Base-by-base conservation (phyloP, 2,888 invertebrate genomes). In the Adineta ricciae region DNA sequence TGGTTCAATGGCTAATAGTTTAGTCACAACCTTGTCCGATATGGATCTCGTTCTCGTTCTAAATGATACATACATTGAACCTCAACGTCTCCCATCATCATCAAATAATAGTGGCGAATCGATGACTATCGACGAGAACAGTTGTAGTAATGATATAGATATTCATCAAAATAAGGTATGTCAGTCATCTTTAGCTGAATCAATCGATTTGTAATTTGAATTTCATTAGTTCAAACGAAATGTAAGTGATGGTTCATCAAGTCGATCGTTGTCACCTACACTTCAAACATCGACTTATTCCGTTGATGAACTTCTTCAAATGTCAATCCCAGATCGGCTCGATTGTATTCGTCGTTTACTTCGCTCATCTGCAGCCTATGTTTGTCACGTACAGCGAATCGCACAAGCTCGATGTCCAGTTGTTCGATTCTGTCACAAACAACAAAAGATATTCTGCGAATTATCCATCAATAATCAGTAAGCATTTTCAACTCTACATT, bases 371-470 rank as follows among this genome's bases (percentile, higher is more conserved):
- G 78, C 78, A n/a, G 41, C 78, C 14, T 41, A 78, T 78, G 78
- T 78, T 11, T 78, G 78, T 41, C 21, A 78, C n/a, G 41, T 78
- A n/a, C 78, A 78, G 41, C 78, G 78, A 14, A 78, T 78, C n/a
- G 21, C 41, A n/a, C 78, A 78, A 41, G 78, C 78, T 41, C 78
- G 78, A 24, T 78, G 78, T 78, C 78, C 78, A 19, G n/a, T 78
- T n/a, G 78, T 78, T 41, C 78, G 78, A n/a, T 78, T 78, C 41
- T 78, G 78, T 78, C 78, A 78, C 41, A 78, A 78, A n/a, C 78
- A 78, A 41, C 78, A 78, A 24, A 78, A 78, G 24, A 21, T 78
- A 3, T 78, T 78, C 5, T 78, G 78, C 14, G 78, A 78, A 78
- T n/a, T 78, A 41, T 78, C 78, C 9, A 41, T 78, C 41, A 78